phyloP scores from a whole-genome alignment of 2,113 vertebrate species.

The Sterrhoptilus dennistouni region DNA sequence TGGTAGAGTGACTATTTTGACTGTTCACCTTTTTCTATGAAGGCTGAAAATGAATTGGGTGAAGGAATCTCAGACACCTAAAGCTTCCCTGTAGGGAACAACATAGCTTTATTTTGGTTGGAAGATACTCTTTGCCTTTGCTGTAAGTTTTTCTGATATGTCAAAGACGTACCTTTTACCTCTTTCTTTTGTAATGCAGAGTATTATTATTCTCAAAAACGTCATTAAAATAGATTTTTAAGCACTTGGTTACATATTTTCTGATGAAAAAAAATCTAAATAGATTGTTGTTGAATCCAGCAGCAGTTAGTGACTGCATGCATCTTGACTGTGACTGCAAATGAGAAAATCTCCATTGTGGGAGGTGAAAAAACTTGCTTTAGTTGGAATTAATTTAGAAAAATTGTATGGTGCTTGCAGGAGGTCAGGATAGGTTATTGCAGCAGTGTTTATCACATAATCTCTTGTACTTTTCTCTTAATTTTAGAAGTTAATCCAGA shows the following conservation, averaged over 20 bases:
- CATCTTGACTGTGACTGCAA: neutral
- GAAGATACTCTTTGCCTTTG: conserved; percentile 53
- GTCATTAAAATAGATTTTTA: conserved; percentile 78
- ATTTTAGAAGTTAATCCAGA: neutral
- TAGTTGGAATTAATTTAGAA: neutral
- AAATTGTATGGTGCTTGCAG: neutral
- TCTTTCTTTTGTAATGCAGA: conserved; percentile 75
- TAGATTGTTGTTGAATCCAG: neutral
- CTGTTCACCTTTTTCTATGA: conserved; percentile 31
- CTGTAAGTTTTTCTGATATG: conserved; percentile 65
- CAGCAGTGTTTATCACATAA: neutral
- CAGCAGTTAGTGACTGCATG: neutral
- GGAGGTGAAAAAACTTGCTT: neutral
- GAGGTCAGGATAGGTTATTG: neutral
- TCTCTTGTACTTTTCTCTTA: neutral
- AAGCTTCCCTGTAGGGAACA: conserved; percentile 49
- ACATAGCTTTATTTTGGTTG: conserved; percentile 68
- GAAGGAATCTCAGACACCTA: conserved; percentile 15
- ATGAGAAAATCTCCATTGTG: rapidly evolving
- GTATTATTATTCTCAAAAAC: conserved; percentile 69
- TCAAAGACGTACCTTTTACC: conserved; percentile 55
- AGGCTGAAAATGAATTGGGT: conserved; percentile 29
- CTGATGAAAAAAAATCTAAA: neutral
- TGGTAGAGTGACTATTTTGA: neutral
- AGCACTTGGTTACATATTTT: conserved; percentile 25